Base-by-base conservation (phyloP, 2,888 invertebrate genomes). In the Tachina fera region DNA sequence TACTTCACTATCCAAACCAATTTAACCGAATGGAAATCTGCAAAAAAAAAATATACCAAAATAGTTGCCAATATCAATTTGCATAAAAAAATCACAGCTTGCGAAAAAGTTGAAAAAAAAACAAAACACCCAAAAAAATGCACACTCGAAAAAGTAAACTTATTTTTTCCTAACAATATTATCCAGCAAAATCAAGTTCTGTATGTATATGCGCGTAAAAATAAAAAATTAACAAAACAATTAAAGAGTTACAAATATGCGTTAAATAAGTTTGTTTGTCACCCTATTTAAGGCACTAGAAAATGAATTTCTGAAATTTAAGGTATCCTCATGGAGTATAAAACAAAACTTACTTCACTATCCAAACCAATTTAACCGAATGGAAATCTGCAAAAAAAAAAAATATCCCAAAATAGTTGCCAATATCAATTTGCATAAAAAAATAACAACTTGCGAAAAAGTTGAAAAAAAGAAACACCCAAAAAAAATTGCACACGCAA, bases 351-450 rank as follows among this genome's bases (percentile, higher is more conserved):
- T 56, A 75, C 67, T 74, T 77, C 76, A 72, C 61, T 68, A 77
- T 70, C 3, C 45, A 74, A 84, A 63, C 9, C 49, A 77, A 77
- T 39, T 58, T 8, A 56, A 19, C 56, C n/a, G 41, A 67, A 56
- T 49, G 4, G 41, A 53, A 67, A 45, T n/a, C 6, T 14, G n/a
- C 1, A 51, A 5, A 13, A n/a, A 70, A 63, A 61, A 70, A 71
- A 6, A n/a, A n/a, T n/a, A 58, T 13, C 41, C 39, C 16, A 31
- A 74, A 81, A 80, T 74, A 68, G 67, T 60, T 74, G 80, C 60
- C 71, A 84, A 81, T 74, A 81, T 77, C 56, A 81, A 77, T 77
- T 81, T 81, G 72, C 76, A 81, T 84, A 76, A 80, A 74, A 67
- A 72, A 67, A 11, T 72, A 13, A 43, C 60, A 60, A 58, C 56